These are phyloP conservation scores for Hecatera dysodea DNA, from an alignment of 2,888 invertebrate species.

Conservation along the genomic window DNA sequence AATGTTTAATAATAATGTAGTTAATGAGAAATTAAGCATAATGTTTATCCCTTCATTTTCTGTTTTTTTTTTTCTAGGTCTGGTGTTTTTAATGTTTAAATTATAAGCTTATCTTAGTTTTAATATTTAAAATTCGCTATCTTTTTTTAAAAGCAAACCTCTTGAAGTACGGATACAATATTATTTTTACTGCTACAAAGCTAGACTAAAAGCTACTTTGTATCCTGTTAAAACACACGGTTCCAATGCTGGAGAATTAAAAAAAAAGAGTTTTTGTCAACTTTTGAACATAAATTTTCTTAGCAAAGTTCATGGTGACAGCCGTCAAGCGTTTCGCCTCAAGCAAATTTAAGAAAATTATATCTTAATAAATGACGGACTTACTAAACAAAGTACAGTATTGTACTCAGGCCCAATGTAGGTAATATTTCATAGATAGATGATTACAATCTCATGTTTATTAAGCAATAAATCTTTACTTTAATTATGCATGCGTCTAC, in stretches of 20 bases:
- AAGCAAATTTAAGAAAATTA: not conserved
- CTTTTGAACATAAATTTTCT: not conserved
- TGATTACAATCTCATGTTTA: conserved; percentile 64
- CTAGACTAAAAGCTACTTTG: no score
- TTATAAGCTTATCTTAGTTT: not conserved
- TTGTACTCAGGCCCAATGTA: conserved; percentile 32
- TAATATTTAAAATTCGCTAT: no score
- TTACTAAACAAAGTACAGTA: conserved; percentile 13
- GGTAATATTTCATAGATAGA: conserved; percentile 61
- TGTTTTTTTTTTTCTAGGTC: no score
- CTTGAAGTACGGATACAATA: no score
- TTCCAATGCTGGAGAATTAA: no score
- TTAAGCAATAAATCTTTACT: conserved; percentile 63
- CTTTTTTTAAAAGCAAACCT: no score
- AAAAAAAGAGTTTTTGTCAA: no score
- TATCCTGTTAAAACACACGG: no score
- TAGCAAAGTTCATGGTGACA: not conserved
- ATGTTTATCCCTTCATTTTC: not conserved
- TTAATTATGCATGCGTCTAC: conserved; percentile 62
- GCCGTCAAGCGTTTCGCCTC: not conserved
- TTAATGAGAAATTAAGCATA: not conserved
- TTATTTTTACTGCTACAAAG: no score
- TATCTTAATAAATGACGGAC: not conserved
- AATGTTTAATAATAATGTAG: not conserved
- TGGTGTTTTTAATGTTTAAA: not conserved